Base-by-base conservation (phyloP, 2,113 vertebrate species). In the Gobiocypris rarus region DNA sequence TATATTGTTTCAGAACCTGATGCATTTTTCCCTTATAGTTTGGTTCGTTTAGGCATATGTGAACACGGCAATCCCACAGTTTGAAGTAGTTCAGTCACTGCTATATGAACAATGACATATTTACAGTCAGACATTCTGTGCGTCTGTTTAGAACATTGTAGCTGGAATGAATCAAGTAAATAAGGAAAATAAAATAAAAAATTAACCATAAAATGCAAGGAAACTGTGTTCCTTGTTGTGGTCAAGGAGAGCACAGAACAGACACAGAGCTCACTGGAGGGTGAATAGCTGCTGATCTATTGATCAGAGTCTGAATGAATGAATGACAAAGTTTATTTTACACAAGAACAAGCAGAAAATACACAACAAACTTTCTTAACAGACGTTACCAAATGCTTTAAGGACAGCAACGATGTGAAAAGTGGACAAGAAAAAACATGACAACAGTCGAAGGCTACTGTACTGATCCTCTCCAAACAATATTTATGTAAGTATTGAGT, bases 271-370 rank as follows among this genome's bases (percentile, higher is more conserved):
- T 82, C 80, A 70, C 45, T 82, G 80, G 63, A 70, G 80, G 65
- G 31, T 70, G 48, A 82, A 82, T 17, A 54, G 10, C 31, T 54
- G 48, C 48, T 52, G 63, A 71, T 70, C 28, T 65, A 82, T 52
- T 70, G 63, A 79, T 63, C 38, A 78, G 76, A 38, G 45, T 69
- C 58, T 48, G 65, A 69, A 81, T 52, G 45, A 81, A 65, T 67
- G 59, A 70, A 65, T 67, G 77, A 81, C 79, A 52, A 52, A 52
- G 45, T 52, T 80, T 67, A 34, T 63, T 79, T 80, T 41, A 81
- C 78, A 81, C 78, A 81, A 69, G 79, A 81, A 81, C 31, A 71
- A 70, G 31, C 80, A 82, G 28, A 8, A 70, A 82, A 81, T 2
- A 54, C 63, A 54, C 28, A 70, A 15, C 59, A 50, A 31, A 80